phyloP scores from a whole-genome alignment of 2,888 invertebrate species.

The Cephus pulcher region DNA sequence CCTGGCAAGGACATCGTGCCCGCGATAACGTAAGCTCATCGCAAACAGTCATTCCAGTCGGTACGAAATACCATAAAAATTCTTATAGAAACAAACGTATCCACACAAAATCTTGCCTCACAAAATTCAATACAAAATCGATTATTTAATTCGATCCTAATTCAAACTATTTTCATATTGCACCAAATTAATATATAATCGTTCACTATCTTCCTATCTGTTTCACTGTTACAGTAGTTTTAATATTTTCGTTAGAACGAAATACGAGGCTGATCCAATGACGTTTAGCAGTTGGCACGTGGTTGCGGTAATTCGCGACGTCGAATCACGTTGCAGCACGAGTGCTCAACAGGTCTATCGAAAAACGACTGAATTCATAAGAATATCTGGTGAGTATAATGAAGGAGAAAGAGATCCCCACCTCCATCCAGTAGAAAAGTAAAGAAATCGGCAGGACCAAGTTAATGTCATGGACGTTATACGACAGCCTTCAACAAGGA shows the following conservation, averaged over 20 bases:
- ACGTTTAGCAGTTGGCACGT: not conserved
- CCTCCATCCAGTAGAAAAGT: not conserved
- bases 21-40: conserved; percentile 21
- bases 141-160: not conserved
- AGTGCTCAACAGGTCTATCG: not conserved
- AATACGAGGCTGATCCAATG: not conserved
- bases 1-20: conserved; percentile 19
- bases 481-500: not conserved
- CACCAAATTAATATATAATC: not conserved
- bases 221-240: not conserved
- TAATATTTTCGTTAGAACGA: not conserved
- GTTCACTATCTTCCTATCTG: not conserved
- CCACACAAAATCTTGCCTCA: not conserved
- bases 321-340: not conserved
- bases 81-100: conserved; percentile 10
- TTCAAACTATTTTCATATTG: not conserved
- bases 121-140: not conserved
- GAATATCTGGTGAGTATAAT: not conserved
- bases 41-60: not conserved
- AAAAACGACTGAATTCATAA: not conserved
- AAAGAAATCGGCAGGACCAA: not conserved
- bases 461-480: conserved; percentile 1
- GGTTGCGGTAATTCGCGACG: not conserved
- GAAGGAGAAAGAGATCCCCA: not conserved
- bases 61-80: not conserved